phyloP scores from a whole-genome alignment of 2,113 vertebrate species.

The Eira barbara region DNA sequence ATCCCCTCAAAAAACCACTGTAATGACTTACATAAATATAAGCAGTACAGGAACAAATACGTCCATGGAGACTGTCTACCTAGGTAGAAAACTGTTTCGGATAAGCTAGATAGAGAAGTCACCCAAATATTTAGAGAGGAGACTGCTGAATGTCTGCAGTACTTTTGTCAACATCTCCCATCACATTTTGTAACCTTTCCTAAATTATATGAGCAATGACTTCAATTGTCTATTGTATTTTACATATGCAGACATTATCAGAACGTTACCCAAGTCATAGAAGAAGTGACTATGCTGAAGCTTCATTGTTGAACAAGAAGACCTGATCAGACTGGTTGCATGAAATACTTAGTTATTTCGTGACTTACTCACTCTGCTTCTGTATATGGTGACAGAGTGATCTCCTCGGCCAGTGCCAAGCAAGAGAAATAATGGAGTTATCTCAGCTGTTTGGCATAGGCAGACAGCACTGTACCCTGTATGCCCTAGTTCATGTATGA shows the following conservation, averaged over 20 bases:
- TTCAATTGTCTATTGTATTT: neutral
- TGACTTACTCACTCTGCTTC: neutral
- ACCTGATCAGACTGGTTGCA: neutral
- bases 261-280: neutral
- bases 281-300: neutral
- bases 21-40: neutral
- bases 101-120: neutral
- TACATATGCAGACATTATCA: neutral
- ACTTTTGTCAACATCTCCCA: neutral
- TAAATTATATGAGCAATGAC: neutral
- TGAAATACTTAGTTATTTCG: neutral
- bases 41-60: neutral
- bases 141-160: neutral
- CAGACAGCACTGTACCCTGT: neutral
- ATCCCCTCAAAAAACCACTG: neutral
- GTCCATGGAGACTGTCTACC: neutral
- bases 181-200: neutral
- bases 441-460: accelerated
- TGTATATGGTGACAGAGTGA: no score
- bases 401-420: neutral
- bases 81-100: neutral
- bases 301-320: neutral
- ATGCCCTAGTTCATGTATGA: neutral
- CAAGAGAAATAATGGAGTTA: neutral
- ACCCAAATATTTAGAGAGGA: neutral